phyloP scores from a whole-genome alignment of 2,113 vertebrate species.

The Myotis lucifugus region DNA sequence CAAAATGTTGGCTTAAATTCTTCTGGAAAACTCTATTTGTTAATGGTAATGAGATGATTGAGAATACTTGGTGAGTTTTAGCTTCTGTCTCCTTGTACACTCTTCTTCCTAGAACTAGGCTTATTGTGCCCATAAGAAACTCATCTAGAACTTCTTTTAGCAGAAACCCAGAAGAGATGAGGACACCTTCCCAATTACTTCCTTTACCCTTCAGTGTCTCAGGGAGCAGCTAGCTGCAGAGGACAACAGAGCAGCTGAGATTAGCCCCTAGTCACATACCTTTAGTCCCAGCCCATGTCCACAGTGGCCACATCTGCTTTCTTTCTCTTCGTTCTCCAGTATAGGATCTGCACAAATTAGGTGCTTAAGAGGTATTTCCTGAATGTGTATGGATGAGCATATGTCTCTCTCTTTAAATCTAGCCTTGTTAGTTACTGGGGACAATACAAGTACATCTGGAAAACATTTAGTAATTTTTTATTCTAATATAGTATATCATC shows the following conservation, averaged over 20 bases:
- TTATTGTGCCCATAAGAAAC: neutral
- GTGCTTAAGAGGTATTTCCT: neutral
- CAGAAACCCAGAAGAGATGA: neutral
- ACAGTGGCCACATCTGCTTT: neutral
- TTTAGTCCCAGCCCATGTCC: neutral
- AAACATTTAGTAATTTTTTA: neutral
- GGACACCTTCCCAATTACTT: neutral
- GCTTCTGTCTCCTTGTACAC: neutral
- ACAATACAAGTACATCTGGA: conserved; percentile 6
- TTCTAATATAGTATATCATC: neutral
- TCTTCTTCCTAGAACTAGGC: neutral
- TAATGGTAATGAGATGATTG: neutral
- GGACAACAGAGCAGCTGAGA: neutral
- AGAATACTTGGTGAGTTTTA: neutral
- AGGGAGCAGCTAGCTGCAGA: neutral
- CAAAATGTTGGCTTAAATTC: neutral
- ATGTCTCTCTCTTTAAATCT: conserved; percentile 17
- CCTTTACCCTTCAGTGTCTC: neutral
- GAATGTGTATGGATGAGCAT: neutral
- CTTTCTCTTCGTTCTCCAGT: neutral
- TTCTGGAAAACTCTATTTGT: neutral
- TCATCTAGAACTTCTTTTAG: neutral
- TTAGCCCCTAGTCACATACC: neutral
- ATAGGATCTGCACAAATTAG: neutral
- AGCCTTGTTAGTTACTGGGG: neutral